These are phyloP conservation scores for Eufriesea mexicana DNA, from an alignment of 1,140 invertebrate species.

Conservation along the genomic window DNA sequence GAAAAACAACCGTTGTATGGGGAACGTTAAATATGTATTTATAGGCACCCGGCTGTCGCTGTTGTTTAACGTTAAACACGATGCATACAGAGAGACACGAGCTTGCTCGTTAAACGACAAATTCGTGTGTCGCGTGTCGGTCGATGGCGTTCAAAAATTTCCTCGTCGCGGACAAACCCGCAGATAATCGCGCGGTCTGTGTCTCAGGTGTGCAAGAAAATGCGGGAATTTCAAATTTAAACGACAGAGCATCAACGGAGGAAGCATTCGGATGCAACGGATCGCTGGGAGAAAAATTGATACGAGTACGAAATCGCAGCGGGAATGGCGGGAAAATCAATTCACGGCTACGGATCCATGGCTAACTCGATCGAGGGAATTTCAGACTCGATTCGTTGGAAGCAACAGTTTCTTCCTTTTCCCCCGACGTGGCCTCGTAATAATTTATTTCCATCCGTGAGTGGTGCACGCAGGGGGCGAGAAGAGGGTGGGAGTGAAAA, in stretches of 20 bases:
- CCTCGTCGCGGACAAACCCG: background rate
- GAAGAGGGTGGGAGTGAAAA: background rate
- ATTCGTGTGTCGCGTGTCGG: no score
- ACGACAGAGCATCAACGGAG: background rate
- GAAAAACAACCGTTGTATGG: constrained; percentile 15
- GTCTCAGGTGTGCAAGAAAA: no score
- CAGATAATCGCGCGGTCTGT: background rate
- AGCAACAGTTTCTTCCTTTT: constrained; percentile 14
- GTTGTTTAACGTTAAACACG: constrained; percentile 16
- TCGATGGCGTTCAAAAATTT: background rate
- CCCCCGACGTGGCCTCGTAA: background rate
- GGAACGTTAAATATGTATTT: constrained; percentile 29
- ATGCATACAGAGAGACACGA: background rate
- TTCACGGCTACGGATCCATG: constrained; percentile 19
- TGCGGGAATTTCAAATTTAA: background rate
- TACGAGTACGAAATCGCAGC: background rate
- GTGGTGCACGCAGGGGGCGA: no score
- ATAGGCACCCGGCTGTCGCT: no score
- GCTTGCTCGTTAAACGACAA: constrained; percentile 1
- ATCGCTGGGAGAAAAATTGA: background rate
- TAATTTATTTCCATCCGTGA: constrained; percentile 19
- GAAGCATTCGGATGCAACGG: no score
- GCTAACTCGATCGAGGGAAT: constrained; percentile 15
- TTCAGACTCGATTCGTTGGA: constrained; percentile 2
- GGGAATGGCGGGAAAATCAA: background rate